phyloP scores from a whole-genome alignment of 1,140 invertebrate genomes.

The Temnothorax longispinosus region DNA sequence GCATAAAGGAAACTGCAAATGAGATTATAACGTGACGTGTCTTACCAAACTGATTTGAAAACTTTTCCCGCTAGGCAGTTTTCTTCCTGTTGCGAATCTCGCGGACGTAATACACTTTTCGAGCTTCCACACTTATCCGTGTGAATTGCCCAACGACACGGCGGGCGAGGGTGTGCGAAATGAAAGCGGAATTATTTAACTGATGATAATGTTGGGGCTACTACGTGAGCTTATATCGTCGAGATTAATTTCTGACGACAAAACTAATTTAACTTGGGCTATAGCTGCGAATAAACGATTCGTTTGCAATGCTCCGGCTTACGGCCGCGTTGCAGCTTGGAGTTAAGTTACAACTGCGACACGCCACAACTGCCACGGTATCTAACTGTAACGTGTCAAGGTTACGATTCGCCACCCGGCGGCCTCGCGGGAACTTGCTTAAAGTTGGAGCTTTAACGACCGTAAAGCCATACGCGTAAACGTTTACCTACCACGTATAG shows the following conservation, averaged over 20 bases:
- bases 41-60: conserved; percentile 1
- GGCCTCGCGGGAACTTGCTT: conserved; percentile 40
- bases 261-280: conserved; percentile 57
- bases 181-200: conserved; percentile 48
- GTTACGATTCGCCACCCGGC: conserved; percentile 4
- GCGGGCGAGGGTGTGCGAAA: background rate
- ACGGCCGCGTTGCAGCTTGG: background rate
- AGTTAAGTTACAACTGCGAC: conserved; percentile 47
- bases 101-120: background rate
- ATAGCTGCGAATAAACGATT: conserved; percentile 54
- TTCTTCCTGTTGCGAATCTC: background rate
- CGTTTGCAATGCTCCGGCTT: background rate
- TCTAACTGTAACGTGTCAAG: conserved; percentile 56
- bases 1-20: background rate
- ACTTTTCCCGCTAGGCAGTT: background rate
- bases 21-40: background rate
- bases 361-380: conserved; percentile 1
- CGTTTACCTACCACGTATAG: background rate
- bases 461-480: conserved; percentile 30
- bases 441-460: conserved; percentile 32
- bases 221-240: conserved; percentile 6
- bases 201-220: conserved; percentile 6
- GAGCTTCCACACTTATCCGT: background rate
- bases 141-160: background rate
- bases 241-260: conserved; percentile 55